Evolutionary conservation across 2,797 vertebrate species (phyloP), one percentile per base, ranked within the genome.

Genomic region (Merluccius polli): DNA sequence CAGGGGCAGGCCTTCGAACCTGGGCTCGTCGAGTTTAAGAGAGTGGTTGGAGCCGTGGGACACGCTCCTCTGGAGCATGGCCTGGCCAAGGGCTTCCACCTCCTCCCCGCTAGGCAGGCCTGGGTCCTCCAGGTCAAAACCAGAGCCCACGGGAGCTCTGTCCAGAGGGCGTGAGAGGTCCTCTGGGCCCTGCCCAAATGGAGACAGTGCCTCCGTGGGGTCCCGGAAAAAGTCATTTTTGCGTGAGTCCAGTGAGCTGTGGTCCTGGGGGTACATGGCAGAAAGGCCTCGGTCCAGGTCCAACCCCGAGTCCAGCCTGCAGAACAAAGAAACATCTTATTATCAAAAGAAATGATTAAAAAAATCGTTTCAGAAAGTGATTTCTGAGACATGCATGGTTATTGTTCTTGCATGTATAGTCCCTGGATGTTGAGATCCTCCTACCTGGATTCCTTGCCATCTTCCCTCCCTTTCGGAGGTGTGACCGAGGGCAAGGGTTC

Each of bases 11-110:
- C 89, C 89, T 35, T 98, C 97, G 71, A 89, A 95, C 85, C 94
- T 93, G 70, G 94, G 94, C 63, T 98, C 97, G 68, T 98, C 98
- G 75, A 94, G 86, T 85, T 98, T 98, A 1, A 95, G 84, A 16
- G 94, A 94, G 76, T 96, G 96, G 82, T 90, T 95, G 73, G 97
- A 96, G 48, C 95, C 96, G 84, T 96, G 96, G n/a, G 97, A 98
- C 80, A 97, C 89, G 76, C 93, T 98, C 87, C 94, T 96, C 84
- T 97, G 96, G 8, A 96, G 90, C 36, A 94, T 93, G 76, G 95
- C 91, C 73, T 95, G 95, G 74, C 93, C 90, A 85, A 83, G 86
- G 69, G 75, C 93, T 78, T 87, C 93, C 0, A 97, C 96, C 75
- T 98, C 97, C 24, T 94, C 91, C 69, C 90, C 90, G 36, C 79